Evolutionary conservation across 2,888 invertebrate genomes (phyloP), one percentile per base, ranked within the genome.

Genomic region (Drosophila setosimentum): DNA sequence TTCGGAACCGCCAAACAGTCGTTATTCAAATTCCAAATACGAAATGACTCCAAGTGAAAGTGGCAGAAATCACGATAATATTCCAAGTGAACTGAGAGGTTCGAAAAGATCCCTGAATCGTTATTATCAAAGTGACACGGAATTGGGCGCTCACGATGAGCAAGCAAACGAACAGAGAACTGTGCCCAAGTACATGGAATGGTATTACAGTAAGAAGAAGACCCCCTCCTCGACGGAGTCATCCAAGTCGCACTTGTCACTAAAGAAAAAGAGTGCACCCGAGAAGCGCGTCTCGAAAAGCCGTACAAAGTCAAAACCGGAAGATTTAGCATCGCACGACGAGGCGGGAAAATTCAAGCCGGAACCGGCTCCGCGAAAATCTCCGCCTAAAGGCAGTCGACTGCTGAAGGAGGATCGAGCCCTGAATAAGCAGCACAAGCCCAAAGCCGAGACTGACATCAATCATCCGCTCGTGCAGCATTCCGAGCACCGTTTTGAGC

Each of bases 401-500:
- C 62, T 93, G 50, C 89, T 93, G 2, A 93, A 93, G 68, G 93
- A 93, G 78, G 93, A 93, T 54, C 87, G 95, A 93, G 94, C 94
- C 92, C 94, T 94, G 92, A 94, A 94, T 92, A 95, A 94, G 92
- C 93, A 92, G 69, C 87, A 92, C 91, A 94, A 92, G 55, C 90
- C 92, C 33, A 91, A 91, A 78, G 90, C 92, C 69, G 92, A 92
- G 83, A 92, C 94, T 92, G 95, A 95, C 89, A 93, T 92, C 89
- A 95, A 94, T 57, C 96, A 97, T 93, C 96, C 96, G 4, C 93
- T 96, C 60, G 93, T 96, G 27, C 97, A 97, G 88, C 96, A 97
- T 92, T 96, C 96, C 0, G 96, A 96, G 90, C 96, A 96, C 91
- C 94, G 96, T 69, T 97, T 95, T 89, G 97, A 97, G 90, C 95